A percentile compares a stretch with the other conserved stretches of the same genome.
These are phyloP conservation scores for Micropterix aruncella DNA, from an alignment of 2,888 invertebrate genomes.

Conservation along the genomic window DNA sequence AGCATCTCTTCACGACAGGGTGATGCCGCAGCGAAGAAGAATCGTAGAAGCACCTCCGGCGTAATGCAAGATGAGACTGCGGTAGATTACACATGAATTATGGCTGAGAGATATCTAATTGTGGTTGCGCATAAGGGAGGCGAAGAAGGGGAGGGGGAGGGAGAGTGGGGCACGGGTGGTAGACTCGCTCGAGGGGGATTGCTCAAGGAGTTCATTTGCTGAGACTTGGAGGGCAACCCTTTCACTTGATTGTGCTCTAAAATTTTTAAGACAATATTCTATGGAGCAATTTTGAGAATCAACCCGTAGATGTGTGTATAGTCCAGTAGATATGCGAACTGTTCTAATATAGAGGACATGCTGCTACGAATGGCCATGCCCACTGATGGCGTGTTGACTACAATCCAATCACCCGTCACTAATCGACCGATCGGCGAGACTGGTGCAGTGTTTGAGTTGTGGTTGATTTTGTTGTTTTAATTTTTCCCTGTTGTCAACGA, in stretches of 20 bases:
- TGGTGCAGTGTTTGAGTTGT: too few relatives aligned
- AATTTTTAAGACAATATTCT: not conserved
- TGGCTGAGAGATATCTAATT: constrained; percentile 39
- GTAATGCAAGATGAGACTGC: constrained; percentile 23
- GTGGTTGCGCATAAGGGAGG: constrained; percentile 23
- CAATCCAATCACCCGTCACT: too few relatives aligned
- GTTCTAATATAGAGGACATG: too few relatives aligned
- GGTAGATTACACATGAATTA: constrained; percentile 47
- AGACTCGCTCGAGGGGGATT: too few relatives aligned
- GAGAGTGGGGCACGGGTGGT: constrained; percentile 16
- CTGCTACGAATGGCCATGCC: too few relatives aligned
- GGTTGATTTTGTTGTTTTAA: too few relatives aligned
- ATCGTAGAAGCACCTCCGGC: constrained; percentile 20
- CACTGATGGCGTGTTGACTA: too few relatives aligned
- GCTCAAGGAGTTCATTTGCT: not conserved
- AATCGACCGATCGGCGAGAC: too few relatives aligned
- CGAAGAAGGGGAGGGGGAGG: constrained; percentile 15
- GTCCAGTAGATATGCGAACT: too few relatives aligned
- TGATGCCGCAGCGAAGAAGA: constrained; percentile 6
- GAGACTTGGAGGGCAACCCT: constrained; percentile 2
- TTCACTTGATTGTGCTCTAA: constrained; percentile 1
- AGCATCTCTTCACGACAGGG: constrained; percentile 2
- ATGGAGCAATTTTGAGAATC: too few relatives aligned
- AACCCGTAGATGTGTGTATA: too few relatives aligned
- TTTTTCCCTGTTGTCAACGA: too few relatives aligned